phyloP scores from a whole-genome alignment of 1,140 invertebrate species.

The Drosophila micromelanica region DNA sequence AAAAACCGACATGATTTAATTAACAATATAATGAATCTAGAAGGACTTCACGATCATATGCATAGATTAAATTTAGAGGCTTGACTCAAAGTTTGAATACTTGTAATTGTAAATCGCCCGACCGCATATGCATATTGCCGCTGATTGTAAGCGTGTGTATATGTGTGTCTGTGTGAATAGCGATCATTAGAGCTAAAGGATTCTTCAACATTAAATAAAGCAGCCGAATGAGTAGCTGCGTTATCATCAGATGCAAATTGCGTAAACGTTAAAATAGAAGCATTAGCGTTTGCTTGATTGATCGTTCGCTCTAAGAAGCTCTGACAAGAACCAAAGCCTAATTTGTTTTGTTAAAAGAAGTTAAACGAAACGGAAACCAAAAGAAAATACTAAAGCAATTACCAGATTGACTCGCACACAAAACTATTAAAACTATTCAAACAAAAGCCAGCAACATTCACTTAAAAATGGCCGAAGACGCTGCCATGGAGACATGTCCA shows the following conservation, averaged over 20 bases:
- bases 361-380: conserved; percentile 22
- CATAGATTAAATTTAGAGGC: conserved; percentile 48
- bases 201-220: conserved; percentile 22
- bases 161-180: conserved; percentile 41
- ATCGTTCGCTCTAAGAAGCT: conserved; percentile 27
- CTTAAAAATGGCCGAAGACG: conserved; percentile 87
- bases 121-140: conserved; percentile 27
- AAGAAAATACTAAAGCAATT: conserved; percentile 53
- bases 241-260: conserved; percentile 63
- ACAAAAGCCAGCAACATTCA: conserved; percentile 80
- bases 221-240: conserved; percentile 36
- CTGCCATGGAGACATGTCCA: conserved; percentile 91
- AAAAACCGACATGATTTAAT: conserved; percentile 26
- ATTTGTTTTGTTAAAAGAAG: not conserved
- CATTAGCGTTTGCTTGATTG: conserved; percentile 32
- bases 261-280: conserved; percentile 53
- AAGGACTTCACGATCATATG: conserved; percentile 60
- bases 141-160: conserved; percentile 36
- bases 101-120: conserved; percentile 30
- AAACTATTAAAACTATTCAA: conserved; percentile 14
- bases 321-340: conserved; percentile 32
- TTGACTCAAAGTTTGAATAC: conserved; percentile 29
- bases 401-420: conserved; percentile 43
- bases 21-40: conserved; percentile 45
- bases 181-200: conserved; percentile 48